A percentile compares a stretch with the other conserved stretches of the same genome.
Evolutionary conservation across 2,797 vertebrate genomes (phyloP).

Genomic region (Clarias fuscus): DNA sequence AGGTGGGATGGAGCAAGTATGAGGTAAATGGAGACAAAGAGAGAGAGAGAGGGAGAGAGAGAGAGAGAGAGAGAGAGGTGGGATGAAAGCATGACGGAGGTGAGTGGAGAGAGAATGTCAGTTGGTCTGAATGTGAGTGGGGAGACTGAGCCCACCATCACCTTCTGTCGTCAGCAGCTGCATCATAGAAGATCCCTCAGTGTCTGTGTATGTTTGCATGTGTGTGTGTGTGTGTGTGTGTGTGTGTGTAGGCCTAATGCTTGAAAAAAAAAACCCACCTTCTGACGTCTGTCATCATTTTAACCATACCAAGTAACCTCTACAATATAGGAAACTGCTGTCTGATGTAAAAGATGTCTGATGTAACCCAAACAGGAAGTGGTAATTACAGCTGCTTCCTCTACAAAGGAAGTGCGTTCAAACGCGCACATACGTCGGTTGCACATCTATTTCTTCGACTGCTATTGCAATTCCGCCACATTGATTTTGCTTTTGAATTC

Average conservation of each 20-base stretch:
- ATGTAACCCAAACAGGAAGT: slow-evolving; percentile 23
- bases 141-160: slow-evolving; percentile 64
- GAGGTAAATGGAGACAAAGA: slow-evolving; percentile 57
- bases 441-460: neutral
- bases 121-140: slow-evolving; percentile 33
- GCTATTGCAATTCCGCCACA: neutral
- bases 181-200: slow-evolving; percentile 73
- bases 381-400: slow-evolving; percentile 16
- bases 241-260: slow-evolving; percentile 12
- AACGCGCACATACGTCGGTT: neutral
- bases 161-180: slow-evolving; percentile 69
- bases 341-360: slow-evolving; percentile 9
- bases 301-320: neutral
- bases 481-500: neutral
- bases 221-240: slow-evolving; percentile 63
- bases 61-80: slow-evolving; percentile 24
- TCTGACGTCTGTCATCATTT: slow-evolving; percentile 10
- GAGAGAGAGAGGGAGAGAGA: slow-evolving; percentile 39
- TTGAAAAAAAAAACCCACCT: slow-evolving; percentile 4
- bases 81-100: slow-evolving; percentile 40
- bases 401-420: slow-evolving; percentile 4
- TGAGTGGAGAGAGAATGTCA: slow-evolving; percentile 42
- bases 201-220: slow-evolving; percentile 64
- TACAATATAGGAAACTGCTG: neutral
- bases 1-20: slow-evolving; percentile 36